Evolutionary conservation across 2,113 vertebrate genomes (phyloP).

Genomic region (Malaclemys terrapin): DNA sequence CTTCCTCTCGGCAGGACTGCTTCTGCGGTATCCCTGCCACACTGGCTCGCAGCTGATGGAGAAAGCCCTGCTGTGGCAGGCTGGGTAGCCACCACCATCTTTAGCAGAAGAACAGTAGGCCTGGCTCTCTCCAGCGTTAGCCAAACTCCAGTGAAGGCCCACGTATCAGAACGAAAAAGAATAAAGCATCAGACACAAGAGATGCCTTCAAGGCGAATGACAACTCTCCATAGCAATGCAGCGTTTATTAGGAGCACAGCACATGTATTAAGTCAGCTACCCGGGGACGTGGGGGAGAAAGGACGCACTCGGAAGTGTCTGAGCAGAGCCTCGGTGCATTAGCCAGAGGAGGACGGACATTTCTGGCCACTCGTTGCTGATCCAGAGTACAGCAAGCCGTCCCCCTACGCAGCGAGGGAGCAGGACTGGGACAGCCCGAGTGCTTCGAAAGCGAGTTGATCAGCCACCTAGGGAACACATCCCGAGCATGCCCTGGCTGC

Average conservation of each 20-base stretch:
- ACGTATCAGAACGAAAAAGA: neutral
- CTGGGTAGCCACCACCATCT: too few species aligned
- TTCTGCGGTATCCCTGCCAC: too few species aligned
- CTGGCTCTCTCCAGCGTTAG: neutral
- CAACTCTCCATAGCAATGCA: neutral
- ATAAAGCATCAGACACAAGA: accelerated
- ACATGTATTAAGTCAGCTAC: neutral
- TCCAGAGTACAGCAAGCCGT: accelerated
- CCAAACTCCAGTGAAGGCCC: neutral
- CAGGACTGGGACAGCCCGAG: neutral
- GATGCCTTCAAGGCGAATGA: neutral
- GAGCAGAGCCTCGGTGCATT: neutral
- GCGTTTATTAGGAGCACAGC: neutral
- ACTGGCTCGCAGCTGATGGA: neutral
- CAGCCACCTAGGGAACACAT: neutral
- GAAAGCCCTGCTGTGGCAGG: neutral
- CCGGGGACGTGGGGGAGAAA: neutral
- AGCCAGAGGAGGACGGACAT: neutral
- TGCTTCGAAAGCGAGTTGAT: neutral
- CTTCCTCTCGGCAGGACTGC: neutral
- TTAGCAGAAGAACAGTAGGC: too few species aligned
- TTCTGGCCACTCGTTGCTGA: accelerated
- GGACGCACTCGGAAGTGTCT: neutral
- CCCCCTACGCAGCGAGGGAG: neutral
- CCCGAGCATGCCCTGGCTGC: neutral